Conservation (phyloP, 2,888 invertebrate species). For the Vandiemenella viatica region DNA sequence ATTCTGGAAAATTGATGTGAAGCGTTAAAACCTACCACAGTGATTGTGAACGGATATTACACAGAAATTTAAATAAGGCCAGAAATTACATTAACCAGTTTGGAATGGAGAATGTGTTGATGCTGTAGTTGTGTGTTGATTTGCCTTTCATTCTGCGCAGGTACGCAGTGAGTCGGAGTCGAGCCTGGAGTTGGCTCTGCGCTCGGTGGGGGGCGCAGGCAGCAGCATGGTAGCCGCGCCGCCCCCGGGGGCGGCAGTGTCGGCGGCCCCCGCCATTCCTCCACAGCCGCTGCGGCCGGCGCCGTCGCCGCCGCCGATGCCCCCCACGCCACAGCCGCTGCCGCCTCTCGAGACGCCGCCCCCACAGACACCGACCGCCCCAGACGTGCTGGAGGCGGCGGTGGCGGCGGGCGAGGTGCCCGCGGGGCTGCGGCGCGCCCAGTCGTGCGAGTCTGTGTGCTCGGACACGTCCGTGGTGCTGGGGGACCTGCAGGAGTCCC, state of each 20-base stretch:
- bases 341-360: slow-evolving; percentile 22
- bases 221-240: no score
- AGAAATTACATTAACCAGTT: no score
- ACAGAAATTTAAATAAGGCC: no score
- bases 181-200: background rate
- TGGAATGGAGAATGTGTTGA: background rate
- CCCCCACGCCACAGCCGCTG: background rate
- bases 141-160: background rate
- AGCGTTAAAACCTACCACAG: no score
- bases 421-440: slow-evolving; percentile 41
- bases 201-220: slow-evolving; percentile 29
- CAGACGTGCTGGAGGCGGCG: slow-evolving; percentile 26
- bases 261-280: slow-evolving; percentile 5
- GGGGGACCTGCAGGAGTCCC: slow-evolving; percentile 52
- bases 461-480: slow-evolving; percentile 61
- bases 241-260: slow-evolving; percentile 11
- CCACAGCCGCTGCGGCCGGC: slow-evolving; percentile 45
- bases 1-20: no score
- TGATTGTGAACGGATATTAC: no score
- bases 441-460: slow-evolving; percentile 66
- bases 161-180: background rate
- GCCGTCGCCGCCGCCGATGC: slow-evolving; percentile 24
- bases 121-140: background rate
- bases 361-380: slow-evolving; percentile 31
- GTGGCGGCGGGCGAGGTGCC: slow-evolving; percentile 1